Base-by-base conservation (phyloP, 2,888 invertebrate genomes). In the Drosophila kuntzei region DNA sequence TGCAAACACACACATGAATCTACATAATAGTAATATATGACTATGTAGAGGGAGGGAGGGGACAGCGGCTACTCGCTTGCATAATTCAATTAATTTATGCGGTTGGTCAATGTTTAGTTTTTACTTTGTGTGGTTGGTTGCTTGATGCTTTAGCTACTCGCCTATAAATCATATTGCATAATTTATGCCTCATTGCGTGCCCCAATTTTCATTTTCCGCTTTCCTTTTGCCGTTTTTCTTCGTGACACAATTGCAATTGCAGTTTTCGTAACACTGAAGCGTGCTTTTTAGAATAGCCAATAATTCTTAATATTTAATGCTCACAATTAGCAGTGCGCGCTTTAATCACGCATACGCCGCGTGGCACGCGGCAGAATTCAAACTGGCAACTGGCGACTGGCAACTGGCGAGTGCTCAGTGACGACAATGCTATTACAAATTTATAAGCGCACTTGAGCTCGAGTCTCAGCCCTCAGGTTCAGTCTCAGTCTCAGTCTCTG, bases 31-130 rank as follows among this genome's bases (percentile, higher is more conserved):
- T 68, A 66, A 78, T 82, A 58, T 60, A 79, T 82, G 32, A 47
- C 29, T 37, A 37, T 47, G 39, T 5, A 7, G 25, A 12, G 20
- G 9, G 11, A 11, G n/a, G 46, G 39, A 8, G 39, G 29, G 3
- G 11, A 9, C 29, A 11, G 11, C 3, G 29, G 20, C 12, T 16
- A 20, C 37, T 43, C 43, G 62, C 62, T 70, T 74, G 83, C 88
- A 86, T 86, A 88, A 88, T 84, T 88, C 86, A 88, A 83, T 84
- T 88, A 86, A 88, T 86, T 88, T 87, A 86, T 86, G 84, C 83
- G 80, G 58, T 78, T 69, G 69, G 67, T 75, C 83, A 85, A 78
- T 84, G 83, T 84, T 87, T 87, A 78, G 84, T 87, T 86, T 84
- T 86, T 73, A 76, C 76, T 61, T 64, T 72, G 22, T 29, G n/a